Base-by-base conservation (phyloP, 2,797 vertebrate genomes). In the Schizothorax lantsangensis region DNA sequence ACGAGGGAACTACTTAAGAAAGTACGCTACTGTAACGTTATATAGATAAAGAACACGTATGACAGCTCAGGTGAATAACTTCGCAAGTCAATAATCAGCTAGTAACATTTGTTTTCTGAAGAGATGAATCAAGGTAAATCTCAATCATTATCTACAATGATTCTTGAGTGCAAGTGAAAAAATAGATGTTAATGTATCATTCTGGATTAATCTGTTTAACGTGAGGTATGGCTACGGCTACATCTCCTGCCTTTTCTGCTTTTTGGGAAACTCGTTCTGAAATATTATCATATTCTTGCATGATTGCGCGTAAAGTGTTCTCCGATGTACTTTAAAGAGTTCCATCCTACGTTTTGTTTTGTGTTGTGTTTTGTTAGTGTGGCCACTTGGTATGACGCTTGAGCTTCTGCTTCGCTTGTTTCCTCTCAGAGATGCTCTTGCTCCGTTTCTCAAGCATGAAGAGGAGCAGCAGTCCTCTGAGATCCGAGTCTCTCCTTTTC, bases 371-470 rank as follows among this genome's bases (percentile, higher is more conserved):
- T 14, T 49, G 40, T 68, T 21, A 68, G 21, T 6, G 8, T 79
- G 54, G n/a, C n/a, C 23, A 30, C 38, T 47, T 62, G 54, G 23
- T 5, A 12, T 66, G 5, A 33, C 5, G 79, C 69, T 68, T 81
- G 45, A 30, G 62, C 10, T n/a, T 52, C 47, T 40, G 19, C 59
- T 47, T 71, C 40, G 21, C 47, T 72, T 62, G 1, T 64, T 47
- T 64, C 84, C 57, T 84, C 85, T 47, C 92, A 95, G 95, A 86
- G 95, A 96, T 84, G 93, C 93, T 19, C 84, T 95, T 88, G 92
- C 93, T 78, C 97, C 97, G 0, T 97, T 98, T 93, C 95, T 98
- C 92, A 97, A 97, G 91, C 96, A 96, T 80, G 97, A 98, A 87
- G 96, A 97, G 8, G 95, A 96, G 0, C 94, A 94, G 81, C 94